phyloP scores from a whole-genome alignment of 2,888 invertebrate genomes.

The Zonitis immaculata region DNA sequence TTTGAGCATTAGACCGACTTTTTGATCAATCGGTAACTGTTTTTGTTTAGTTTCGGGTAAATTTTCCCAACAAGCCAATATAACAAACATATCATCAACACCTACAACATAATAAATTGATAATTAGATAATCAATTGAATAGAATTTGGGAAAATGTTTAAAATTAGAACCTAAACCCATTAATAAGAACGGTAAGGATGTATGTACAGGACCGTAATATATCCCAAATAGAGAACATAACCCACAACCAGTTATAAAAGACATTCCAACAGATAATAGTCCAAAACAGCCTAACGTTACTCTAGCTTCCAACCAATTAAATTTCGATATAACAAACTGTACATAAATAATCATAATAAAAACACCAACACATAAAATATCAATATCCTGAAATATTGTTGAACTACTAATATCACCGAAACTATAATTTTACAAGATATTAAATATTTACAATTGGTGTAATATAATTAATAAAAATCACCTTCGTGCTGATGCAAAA shows the following conservation, averaged over 20 bases:
- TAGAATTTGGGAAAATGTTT: too few relatives aligned
- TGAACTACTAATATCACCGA: conserved; percentile 67
- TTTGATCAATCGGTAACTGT: conserved; percentile 56
- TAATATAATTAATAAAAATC: conserved; percentile 6
- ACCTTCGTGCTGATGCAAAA: conserved; percentile 60
- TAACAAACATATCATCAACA: conserved; percentile 82
- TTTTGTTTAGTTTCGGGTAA: conserved; percentile 52
- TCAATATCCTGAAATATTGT: conserved; percentile 70
- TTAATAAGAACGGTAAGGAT: conserved; percentile 72
- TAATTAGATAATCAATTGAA: neutral
- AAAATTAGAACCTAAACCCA: conserved; percentile 58
- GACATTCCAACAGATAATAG: conserved; percentile 69
- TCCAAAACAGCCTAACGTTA: conserved; percentile 64
- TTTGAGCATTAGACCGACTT: conserved; percentile 65
- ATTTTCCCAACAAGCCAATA: conserved; percentile 73
- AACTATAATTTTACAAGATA: conserved; percentile 48
- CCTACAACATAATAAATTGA: conserved; percentile 44
- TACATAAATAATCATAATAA: conserved; percentile 71
- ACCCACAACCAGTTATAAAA: conserved; percentile 64
- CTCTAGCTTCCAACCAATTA: conserved; percentile 70
- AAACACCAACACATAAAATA: conserved; percentile 62
- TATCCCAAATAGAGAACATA: conserved; percentile 67
- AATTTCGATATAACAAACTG: conserved; percentile 67
- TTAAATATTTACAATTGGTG: neutral
- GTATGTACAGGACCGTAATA: conserved; percentile 79